Evolutionary conservation across 1,140 invertebrate species (phyloP).

Genomic region (Camponotus vicinus): DNA sequence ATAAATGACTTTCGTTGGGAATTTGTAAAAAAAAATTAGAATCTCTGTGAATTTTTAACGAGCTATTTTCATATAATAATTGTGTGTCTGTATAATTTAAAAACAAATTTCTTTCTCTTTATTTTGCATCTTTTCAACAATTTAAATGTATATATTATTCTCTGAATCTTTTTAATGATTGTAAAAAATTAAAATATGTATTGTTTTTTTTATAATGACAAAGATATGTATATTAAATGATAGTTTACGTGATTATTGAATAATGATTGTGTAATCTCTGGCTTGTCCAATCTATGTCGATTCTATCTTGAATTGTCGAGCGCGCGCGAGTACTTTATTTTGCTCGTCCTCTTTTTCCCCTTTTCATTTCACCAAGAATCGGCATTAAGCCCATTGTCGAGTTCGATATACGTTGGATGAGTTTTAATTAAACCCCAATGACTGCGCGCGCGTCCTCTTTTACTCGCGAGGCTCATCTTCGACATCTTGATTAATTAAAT

Average conservation of each 20-base stretch:
- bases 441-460: not conserved
- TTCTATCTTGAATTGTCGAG: not conserved
- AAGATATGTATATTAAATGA: not conserved
- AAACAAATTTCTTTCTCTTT: not conserved
- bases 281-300: not conserved
- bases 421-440: conserved; percentile 52
- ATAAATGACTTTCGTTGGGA: not conserved
- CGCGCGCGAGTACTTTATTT: conserved; percentile 17
- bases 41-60: not conserved
- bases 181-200: not conserved
- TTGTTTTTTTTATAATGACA: not conserved
- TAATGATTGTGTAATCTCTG: not conserved
- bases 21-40: not conserved
- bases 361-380: conserved; percentile 25
- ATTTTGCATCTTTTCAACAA: not conserved
- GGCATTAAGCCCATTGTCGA: conserved; percentile 52
- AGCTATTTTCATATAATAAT: not conserved
- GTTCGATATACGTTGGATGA: conserved; percentile 41
- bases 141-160: not conserved
- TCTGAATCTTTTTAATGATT: not conserved
- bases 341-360: not conserved
- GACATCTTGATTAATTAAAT: conserved; percentile 41
- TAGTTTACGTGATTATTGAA: not conserved
- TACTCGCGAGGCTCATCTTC: not conserved
- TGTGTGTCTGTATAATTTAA: not conserved